Evolutionary conservation across 2,888 invertebrate genomes (phyloP).

Genomic region (Brenthis ino): DNA sequence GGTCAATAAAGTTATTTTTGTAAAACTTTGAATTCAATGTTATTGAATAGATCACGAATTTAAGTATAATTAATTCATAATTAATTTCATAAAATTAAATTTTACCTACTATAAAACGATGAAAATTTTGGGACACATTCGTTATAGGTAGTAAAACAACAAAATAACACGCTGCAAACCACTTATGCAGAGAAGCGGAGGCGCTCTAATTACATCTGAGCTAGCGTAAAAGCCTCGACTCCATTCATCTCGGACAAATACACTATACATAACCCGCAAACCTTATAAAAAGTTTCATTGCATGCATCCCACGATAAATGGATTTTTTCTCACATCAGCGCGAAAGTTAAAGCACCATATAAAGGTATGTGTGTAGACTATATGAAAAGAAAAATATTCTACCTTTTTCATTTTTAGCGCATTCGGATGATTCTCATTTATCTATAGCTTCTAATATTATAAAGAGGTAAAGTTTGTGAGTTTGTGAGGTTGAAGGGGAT

Average conservation of each 20-base stretch:
- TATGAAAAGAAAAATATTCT: conserved; percentile 23
- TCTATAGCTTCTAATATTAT: background rate
- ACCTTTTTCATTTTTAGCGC: conserved; percentile 18
- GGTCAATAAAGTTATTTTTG: no score
- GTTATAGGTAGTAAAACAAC: conserved; percentile 27
- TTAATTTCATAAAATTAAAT: no score
- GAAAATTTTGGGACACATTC: conserved; percentile 17
- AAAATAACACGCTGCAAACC: conserved; percentile 59
- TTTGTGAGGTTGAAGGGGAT: no score
- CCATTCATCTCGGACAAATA: conserved; percentile 63
- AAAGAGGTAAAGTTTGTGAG: background rate
- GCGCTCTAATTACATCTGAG: conserved; percentile 76
- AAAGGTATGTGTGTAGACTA: conserved; percentile 21
- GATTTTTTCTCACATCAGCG: conserved; percentile 35
- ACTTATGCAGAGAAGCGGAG: conserved; percentile 66
- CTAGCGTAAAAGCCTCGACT: conserved; percentile 62
- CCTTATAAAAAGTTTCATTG: conserved; percentile 39
- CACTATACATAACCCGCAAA: conserved; percentile 47
- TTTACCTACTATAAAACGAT: no score
- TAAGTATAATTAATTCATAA: no score
- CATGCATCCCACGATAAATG: conserved; percentile 36
- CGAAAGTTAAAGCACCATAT: conserved; percentile 29
- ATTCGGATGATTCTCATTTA: conserved; percentile 9
- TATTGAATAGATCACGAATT: no score
- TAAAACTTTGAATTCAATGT: no score